Percentiles rank a stretch among this genome's conserved stretches.
These are phyloP conservation scores for Acleris emargana DNA, from an alignment of 2,888 invertebrate species.

Conservation along the genomic window DNA sequence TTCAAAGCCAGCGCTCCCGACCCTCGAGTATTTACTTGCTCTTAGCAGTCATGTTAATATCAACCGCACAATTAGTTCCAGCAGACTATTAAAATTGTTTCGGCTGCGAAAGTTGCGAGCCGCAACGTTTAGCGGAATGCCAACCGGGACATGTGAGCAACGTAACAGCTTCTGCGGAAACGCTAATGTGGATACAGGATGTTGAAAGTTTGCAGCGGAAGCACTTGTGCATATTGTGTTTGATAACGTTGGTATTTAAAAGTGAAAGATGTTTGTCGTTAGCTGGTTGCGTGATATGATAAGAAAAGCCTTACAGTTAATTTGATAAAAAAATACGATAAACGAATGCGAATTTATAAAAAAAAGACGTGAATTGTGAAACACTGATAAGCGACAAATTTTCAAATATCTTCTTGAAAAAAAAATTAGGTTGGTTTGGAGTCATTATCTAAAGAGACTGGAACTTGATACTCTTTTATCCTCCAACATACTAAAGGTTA, in stretches of 20 bases:
- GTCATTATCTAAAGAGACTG: too few relatives aligned
- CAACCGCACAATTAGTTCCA: slow-evolving; percentile 20
- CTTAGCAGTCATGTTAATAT: slow-evolving; percentile 14
- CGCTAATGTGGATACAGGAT: background rate
- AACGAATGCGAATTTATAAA: too few relatives aligned
- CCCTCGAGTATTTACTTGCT: background rate
- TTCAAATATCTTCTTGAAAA: too few relatives aligned
- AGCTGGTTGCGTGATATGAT: too few relatives aligned
- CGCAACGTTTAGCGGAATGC: slow-evolving; percentile 29
- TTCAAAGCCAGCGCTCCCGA: too few relatives aligned
- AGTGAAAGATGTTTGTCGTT: background rate
- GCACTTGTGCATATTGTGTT: background rate
- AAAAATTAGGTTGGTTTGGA: too few relatives aligned
- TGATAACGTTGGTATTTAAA: background rate
- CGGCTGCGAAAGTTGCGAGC: slow-evolving; percentile 22
- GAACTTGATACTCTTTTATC: too few relatives aligned
- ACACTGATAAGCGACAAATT: too few relatives aligned
- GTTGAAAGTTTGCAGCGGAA: background rate
- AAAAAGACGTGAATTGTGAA: too few relatives aligned
- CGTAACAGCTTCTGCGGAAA: slow-evolving; percentile 6
- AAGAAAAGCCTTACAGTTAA: too few relatives aligned
- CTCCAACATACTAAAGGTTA: too few relatives aligned
- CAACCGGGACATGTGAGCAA: slow-evolving; percentile 5
- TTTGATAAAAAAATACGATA: too few relatives aligned
- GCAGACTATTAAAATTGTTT: slow-evolving; percentile 14